Evolutionary conservation across 1,140 invertebrate genomes (phyloP).

Genomic region (Leptinotarsa defecta): DNA sequence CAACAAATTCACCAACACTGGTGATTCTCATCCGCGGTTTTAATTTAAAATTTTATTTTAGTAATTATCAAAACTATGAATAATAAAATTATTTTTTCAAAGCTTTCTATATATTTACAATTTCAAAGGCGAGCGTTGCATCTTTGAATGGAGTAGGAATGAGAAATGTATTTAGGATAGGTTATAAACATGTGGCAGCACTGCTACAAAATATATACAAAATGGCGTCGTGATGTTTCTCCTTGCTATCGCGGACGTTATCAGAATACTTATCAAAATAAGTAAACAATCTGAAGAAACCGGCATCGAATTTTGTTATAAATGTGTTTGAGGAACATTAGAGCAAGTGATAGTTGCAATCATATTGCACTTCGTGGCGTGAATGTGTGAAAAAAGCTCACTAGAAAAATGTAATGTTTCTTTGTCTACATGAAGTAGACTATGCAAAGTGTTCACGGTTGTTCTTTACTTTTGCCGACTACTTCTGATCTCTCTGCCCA

Average conservation of each 20-base stretch:
- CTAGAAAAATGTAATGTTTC: slow-evolving; percentile 24
- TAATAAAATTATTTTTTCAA: no score
- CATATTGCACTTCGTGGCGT: slow-evolving; percentile 17
- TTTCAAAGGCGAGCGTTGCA: no score
- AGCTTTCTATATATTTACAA: no score
- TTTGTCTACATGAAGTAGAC: slow-evolving; percentile 24
- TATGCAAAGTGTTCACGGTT: slow-evolving; percentile 27
- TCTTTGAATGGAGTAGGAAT: no score
- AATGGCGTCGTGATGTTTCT: slow-evolving; percentile 34
- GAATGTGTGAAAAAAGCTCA: slow-evolving; percentile 26
- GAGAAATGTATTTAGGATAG: no score
- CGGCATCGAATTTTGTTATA: slow-evolving; percentile 8
- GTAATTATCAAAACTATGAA: no score
- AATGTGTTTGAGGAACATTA: slow-evolving; percentile 18
- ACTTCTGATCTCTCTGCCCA: slow-evolving; percentile 4
- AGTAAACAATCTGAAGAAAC: slow-evolving; percentile 30
- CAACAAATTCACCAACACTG: no score
- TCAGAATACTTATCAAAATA: slow-evolving; percentile 33
- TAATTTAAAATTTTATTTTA: no score
- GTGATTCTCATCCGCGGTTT: no score
- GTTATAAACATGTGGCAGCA: no score
- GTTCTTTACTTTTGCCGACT: slow-evolving; percentile 24
- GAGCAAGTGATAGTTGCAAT: slow-evolving; percentile 9
- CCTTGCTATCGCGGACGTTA: slow-evolving; percentile 26
- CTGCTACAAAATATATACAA: slow-evolving; percentile 25